Base-by-base conservation (phyloP, 2,888 invertebrate species). In the Zygaena filipendulae region DNA sequence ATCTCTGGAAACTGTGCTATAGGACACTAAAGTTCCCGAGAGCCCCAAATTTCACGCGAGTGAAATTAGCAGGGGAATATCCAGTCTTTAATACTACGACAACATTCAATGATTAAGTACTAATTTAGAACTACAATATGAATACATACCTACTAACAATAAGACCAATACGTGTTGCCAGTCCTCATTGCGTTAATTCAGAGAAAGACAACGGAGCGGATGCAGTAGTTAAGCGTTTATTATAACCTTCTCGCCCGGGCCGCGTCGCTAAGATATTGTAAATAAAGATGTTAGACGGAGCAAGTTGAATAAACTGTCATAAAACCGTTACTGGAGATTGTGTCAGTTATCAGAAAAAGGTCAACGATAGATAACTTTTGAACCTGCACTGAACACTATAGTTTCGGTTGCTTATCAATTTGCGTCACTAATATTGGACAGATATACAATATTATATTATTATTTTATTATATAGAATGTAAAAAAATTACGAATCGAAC, bases 401-500 rank as follows among this genome's bases (percentile, higher is more conserved):
- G 53, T 72, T 75, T 70, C 45, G 67, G 62, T 63, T 63, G 56
- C 36, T 59, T 70, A 72, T 71, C 71, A 58, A 70, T 58, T 62
- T 71, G 68, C 77, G 77, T 77, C 77, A 77, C 58, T 42, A 35
- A n/a, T n/a, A n/a, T n/a, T n/a, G n/a, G n/a, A n/a, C n/a, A n/a
- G n/a, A n/a, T n/a, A n/a, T n/a, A n/a, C n/a, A n/a, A n/a, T n/a
- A n/a, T n/a, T n/a, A n/a, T n/a, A n/a, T n/a, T n/a, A n/a, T n/a
- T n/a, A n/a, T n/a, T n/a, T n/a, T n/a, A n/a, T n/a, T n/a, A n/a
- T n/a, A n/a, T n/a, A n/a, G n/a, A n/a, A n/a, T n/a, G n/a, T n/a
- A n/a, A n/a, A n/a, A n/a, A n/a, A n/a, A n/a, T n/a, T n/a, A n/a
- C n/a, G n/a, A n/a, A n/a, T n/a, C n/a, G n/a, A n/a, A n/a, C n/a